Evolutionary conservation across 2,113 vertebrate species (phyloP).

Genomic region (Xyliphius kryptos): DNA sequence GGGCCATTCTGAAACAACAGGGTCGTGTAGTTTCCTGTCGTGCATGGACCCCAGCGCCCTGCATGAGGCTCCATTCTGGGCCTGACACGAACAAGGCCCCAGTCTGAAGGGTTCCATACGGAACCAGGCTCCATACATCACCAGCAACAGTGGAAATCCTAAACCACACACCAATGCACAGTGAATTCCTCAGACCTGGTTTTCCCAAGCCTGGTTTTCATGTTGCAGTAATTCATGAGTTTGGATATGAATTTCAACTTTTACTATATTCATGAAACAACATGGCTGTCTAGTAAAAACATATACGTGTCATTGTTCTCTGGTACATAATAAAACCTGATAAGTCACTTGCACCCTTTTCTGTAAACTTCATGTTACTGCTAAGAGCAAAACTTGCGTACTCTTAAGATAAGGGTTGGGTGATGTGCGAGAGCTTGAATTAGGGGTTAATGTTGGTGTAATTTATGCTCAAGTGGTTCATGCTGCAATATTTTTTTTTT

Average conservation of each 20-base stretch:
- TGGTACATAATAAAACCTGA: too few species aligned
- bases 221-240: not conserved
- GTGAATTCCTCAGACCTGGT: constrained; percentile 11
- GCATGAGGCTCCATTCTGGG: constrained; percentile 53
- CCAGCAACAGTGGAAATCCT: constrained; percentile 36
- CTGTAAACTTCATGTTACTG: too few species aligned
- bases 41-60: constrained; percentile 54
- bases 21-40: constrained; percentile 60
- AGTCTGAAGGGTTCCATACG: constrained; percentile 40
- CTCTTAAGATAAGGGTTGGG: too few species aligned
- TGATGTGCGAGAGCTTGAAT: too few species aligned
- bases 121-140: constrained; percentile 37
- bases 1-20: constrained; percentile 66
- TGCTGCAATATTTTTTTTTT: too few species aligned
- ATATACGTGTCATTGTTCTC: too few species aligned
- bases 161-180: constrained; percentile 19
- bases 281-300: too few species aligned
- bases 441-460: too few species aligned
- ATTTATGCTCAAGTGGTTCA: too few species aligned
- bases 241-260: constrained; percentile 16
- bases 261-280: not conserved
- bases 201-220: constrained; percentile 14
- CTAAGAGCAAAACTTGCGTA: too few species aligned
- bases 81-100: constrained; percentile 31
- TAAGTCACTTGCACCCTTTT: too few species aligned